phyloP scores from a whole-genome alignment of 2,797 vertebrate species.

The Coracias cyanogaster region DNA sequence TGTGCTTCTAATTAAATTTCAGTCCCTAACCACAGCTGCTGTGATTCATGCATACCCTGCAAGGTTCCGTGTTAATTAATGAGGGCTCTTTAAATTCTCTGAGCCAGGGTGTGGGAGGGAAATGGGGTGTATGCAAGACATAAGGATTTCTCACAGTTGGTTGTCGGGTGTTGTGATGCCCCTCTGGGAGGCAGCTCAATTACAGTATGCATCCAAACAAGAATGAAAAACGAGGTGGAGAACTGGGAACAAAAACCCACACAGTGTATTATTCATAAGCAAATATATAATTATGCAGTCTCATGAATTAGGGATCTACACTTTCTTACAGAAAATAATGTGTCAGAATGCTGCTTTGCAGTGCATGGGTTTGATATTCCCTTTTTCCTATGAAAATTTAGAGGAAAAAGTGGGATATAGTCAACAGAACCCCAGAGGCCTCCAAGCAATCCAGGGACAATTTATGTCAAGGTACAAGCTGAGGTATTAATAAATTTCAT shows the following conservation, averaged over 20 bases:
- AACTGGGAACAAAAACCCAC: conserved; percentile 38
- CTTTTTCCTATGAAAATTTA: not conserved
- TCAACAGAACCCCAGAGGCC: not conserved
- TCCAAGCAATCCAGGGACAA: not conserved
- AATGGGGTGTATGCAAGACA: not conserved
- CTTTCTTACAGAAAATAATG: conserved; percentile 17
- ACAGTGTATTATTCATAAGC: conserved; percentile 31
- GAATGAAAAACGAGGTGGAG: conserved; percentile 30
- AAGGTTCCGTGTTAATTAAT: conserved; percentile 79
- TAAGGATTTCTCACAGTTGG: conserved; percentile 51
- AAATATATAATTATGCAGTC: conserved; percentile 67
- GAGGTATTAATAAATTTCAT: conserved; percentile 39
- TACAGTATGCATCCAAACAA: conserved; percentile 31
- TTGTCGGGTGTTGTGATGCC: conserved; percentile 21
- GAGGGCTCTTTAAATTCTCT: conserved; percentile 72
- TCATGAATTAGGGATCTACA: conserved; percentile 53
- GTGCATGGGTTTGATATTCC: not conserved
- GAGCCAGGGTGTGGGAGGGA: conserved; percentile 28
- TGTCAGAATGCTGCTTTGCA: not conserved
- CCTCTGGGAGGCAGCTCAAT: conserved; percentile 43
- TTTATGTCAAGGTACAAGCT: conserved; percentile 2
- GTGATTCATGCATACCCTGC: conserved; percentile 63
- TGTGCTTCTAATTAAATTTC: conserved; percentile 79
- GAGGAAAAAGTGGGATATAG: conserved; percentile 1
- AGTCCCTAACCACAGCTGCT: conserved; percentile 63